Evolutionary conservation across 2,113 vertebrate genomes (phyloP), one percentile per base, ranked within the genome.

Genomic region (Nettapus auritus): DNA sequence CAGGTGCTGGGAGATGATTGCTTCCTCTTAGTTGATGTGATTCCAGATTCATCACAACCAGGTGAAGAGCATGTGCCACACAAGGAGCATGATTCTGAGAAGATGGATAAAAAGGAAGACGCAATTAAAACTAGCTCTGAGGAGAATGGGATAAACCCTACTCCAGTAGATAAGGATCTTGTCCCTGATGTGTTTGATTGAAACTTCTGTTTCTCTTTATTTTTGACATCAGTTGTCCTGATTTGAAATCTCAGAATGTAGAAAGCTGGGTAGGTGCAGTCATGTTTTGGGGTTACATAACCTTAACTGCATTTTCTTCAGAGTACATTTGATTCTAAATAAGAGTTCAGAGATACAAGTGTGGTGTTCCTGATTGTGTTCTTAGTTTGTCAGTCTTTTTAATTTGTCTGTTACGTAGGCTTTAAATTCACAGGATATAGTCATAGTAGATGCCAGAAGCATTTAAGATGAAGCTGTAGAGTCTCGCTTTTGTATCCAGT

Each of bases 1-100:
- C 96, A 98, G 82, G 97, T 98, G 89, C 79, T 97, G 91, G 93
- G 80, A 82, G 86, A 97, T 77, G 96, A 98, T 76, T 98, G 82
- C 94, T 98, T 98, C 84, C 91, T 96, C 7, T 8, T 33, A 50
- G 33, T 23, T 75, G 92, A 96, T 50, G 62, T 0, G 3, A 78
- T 85, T 82, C 79, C 95, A 88, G 26, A 83, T 96, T 80, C 81
- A 60, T 77, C 52, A 26, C 86, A 96, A 50, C 57, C 34, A 34
- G 26, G 18, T 96, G 95, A 96, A 96, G 87, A 91, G 6, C 21
- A 33, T 16, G 13, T 97, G 60, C 87, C 13, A 3, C 5, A 5
- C 76, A 86, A 96, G 94, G 94, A 94, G 11, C 34, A 42, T 52
- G 83, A 82, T 70, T 71, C 73, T 64, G 89, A 96, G 50, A 90